Evolutionary conservation across 2,113 vertebrate genomes (phyloP), one percentile per base, ranked within the genome.

Genomic region (Turdus rufiventris): DNA sequence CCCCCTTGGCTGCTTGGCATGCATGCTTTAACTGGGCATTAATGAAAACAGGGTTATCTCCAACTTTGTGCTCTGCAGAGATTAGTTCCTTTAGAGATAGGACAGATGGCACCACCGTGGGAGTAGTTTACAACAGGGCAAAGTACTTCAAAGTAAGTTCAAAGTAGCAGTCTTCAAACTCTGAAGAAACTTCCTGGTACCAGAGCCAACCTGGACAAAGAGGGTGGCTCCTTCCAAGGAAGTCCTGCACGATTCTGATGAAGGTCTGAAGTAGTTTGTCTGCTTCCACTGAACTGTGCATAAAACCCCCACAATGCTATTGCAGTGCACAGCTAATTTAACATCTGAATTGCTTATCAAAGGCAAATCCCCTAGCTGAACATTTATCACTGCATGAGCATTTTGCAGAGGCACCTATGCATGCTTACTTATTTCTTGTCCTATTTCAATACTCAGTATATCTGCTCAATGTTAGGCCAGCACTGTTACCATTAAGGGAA

Each of bases 121-220:
- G 23, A 61, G 54, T 26, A 25, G 9, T 78, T 94, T 94, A 72
- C 54, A 75, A 45, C 34, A 87, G 62, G 62, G 16, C 58, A 54
- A 87, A 94, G 73, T 13, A 91, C 63, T 93, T 80, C 51, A 36
- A 8, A 83, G 58, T 72, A 8, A 83, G 58, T 72, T 81, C 81
- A 42, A 65, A 82, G 8, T 36, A 29, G 2, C 68, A 93, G 56
- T 28, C 58, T 66, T 51, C 26, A 66, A 33, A 47, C 34, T 89
- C 62, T 21, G 19, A 20, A 66, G 56, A 86, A 86, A 51, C 24
- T 88, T 91, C 34, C 56, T 66, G 56, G 29, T 81, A 36, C 23
- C 1, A 1, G 31, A 63, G 18, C 14, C 31, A 43, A 67, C 24
- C 57, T 0, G 0, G 9, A 10, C 63, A 67, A 71, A 85, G 25